Conservation (phyloP, 2,888 invertebrate species). For the Luperina nickerlii region DNA sequence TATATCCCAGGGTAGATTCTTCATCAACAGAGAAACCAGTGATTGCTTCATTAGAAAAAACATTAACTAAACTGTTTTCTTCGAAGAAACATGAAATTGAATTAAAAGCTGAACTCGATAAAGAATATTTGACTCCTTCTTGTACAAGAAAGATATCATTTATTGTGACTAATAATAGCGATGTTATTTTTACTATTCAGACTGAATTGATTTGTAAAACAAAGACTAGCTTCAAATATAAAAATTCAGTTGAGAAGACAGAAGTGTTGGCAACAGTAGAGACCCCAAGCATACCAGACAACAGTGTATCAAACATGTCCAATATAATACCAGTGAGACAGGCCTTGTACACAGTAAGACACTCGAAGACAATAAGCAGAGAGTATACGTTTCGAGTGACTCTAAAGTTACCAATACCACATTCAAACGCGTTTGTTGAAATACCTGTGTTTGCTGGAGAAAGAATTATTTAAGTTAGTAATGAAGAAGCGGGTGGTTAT, state of each 20-base stretch:
- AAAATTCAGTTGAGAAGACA: conserved; percentile 3
- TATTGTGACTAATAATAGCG: conserved; percentile 30
- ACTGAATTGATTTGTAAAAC: conserved; percentile 33
- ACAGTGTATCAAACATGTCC: conserved; percentile 36
- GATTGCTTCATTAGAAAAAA: conserved; percentile 33
- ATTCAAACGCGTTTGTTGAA: conserved; percentile 39
- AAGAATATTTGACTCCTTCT: conserved; percentile 30
- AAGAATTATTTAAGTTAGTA: not conserved
- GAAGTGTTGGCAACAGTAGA: conserved; percentile 18
- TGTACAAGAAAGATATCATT: conserved; percentile 30
- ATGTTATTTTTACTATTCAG: conserved; percentile 19
- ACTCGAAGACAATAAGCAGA: conserved; percentile 39
- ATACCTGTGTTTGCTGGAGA: conserved; percentile 51
- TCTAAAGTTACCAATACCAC: conserved; percentile 40
- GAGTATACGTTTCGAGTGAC: conserved; percentile 47
- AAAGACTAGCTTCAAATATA: conserved; percentile 8
- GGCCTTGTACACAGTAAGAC: conserved; percentile 36
- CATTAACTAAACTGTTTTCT: conserved; percentile 27
- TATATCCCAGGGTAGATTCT: conserved; percentile 20
- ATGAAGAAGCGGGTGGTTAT: not conserved
- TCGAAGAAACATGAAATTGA: conserved; percentile 19
- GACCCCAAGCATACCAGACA: conserved; percentile 32
- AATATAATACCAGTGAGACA: conserved; percentile 26
- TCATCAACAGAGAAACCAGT: conserved; percentile 19
- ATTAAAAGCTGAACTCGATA: conserved; percentile 42